Base-by-base conservation (phyloP, 1,140 invertebrate species). In the Nomia melanderi region DNA sequence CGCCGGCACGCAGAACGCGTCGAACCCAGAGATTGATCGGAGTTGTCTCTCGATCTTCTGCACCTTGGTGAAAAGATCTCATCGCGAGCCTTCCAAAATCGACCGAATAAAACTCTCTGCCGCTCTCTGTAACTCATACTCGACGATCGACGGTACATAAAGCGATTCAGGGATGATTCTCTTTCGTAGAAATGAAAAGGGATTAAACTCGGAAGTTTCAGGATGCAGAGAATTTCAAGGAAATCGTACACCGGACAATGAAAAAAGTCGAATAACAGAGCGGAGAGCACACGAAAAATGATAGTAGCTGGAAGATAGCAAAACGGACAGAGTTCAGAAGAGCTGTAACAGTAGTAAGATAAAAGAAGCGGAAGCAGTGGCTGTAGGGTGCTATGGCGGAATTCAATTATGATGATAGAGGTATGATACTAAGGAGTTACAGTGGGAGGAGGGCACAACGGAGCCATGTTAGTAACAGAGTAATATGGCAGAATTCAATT, bases 1-100 rank as follows among this genome's bases (percentile, higher is more conserved):
- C 77, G 81, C 70, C 53, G 53, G 56, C 78, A 60, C 29, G 57
- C 63, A 67, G 27, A 63, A 77, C 59, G 64, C 71, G 65, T 78
- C 80, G 66, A 54, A 59, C 65, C 67, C 67, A 56, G 44, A 77
- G 73, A 80, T 83, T 79, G 80, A 83, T 83, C 82, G 63, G 29
- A 29, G 50, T 56, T 69, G 65, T 66, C 62, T 31, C 47, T 12
- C 67, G 73, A 27, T 78, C 50, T 54, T 65, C 63, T 59, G 27
- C 64, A 53, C 77, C 62, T 84, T 79, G 64, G 63, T 31, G 69
- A 71, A 83, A 83, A 69, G 67, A 66, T 67, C 25, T 44, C 53
- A 31, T 39, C 31, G 27, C 59, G 77, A 44, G 64, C 66, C 47
- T n/a, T 7, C 33, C 2, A 0, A 59, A 59, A 59, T 29, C 12